Evolutionary conservation across 1,140 invertebrate genomes (phyloP).

Genomic region (Teleopsis dalmanni): DNA sequence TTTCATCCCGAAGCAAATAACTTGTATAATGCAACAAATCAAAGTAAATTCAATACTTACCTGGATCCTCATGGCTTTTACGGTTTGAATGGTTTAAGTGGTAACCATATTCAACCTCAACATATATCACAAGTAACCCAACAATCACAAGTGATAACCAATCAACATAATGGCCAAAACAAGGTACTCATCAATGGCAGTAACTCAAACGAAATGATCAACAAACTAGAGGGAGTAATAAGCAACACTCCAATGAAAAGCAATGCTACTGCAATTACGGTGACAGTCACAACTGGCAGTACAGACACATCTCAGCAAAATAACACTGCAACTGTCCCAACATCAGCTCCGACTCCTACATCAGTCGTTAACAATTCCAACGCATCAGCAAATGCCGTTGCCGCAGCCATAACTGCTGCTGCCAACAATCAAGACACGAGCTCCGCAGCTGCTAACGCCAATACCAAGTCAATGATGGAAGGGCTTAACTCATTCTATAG

Average conservation of each 20-base stretch:
- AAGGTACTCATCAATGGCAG: background rate
- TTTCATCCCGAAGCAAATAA: conserved; percentile 21
- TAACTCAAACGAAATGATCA: conserved; percentile 4
- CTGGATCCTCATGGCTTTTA: conserved; percentile 33
- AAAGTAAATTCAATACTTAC: conserved; percentile 30
- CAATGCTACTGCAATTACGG: too few species aligned
- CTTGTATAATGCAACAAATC: conserved; percentile 3
- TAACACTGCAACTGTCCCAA: conserved; percentile 10
- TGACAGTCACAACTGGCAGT: too few species aligned
- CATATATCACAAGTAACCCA: conserved; percentile 6
- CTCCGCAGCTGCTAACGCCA: background rate
- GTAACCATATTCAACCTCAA: conserved; percentile 12
- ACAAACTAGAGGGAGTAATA: conserved; percentile 1
- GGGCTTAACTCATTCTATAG: conserved; percentile 41
- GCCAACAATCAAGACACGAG: conserved; percentile 4
- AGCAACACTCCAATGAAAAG: conserved; percentile 8
- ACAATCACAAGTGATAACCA: conserved; percentile 2
- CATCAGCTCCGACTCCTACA: conserved; percentile 10
- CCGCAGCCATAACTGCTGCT: background rate
- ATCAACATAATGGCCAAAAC: background rate
- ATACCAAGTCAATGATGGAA: conserved; percentile 22
- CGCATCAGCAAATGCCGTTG: conserved; percentile 9
- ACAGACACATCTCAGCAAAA: conserved; percentile 7
- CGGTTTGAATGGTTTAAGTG: conserved; percentile 15
- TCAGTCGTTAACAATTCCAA: conserved; percentile 9